Evolutionary conservation across 1,140 invertebrate genomes (phyloP), one percentile per base, ranked within the genome.

Genomic region (Nomia melanderi): DNA sequence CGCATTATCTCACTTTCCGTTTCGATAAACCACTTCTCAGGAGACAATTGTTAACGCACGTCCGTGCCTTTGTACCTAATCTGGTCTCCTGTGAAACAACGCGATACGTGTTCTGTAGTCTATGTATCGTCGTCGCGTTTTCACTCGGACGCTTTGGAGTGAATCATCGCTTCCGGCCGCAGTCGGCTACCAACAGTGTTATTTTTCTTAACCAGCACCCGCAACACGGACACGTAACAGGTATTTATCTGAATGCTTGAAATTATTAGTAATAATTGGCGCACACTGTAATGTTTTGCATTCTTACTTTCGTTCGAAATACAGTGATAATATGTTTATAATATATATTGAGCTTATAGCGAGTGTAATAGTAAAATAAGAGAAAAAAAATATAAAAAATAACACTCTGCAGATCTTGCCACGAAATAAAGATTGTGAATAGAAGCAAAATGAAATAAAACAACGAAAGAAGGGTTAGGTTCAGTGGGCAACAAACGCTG

Each of bases 1-100:
- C 70, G 29, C 29, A n/a, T 82, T 77, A 77, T 67, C 75, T 50
- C 57, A 64, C 74, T 83, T 78, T 83, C 75, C 67, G 59, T 82
- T 82, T 82, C 67, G 27, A 60, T 81, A 78, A 82, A 53, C 64
- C 67, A 50, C 41, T 72, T 73, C 54, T 59, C 81, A 66, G 54
- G 25, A 76, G 53, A 57, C 73, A 69, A 76, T 76, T 66, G 63
- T 33, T 63, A 59, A n/a, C 54, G 60, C 53, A 59, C 27, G 27
- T 47, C 39, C 25, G n/a, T 31, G 31, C 64, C 64, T 69, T 76
- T 76, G 64, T 69, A 17, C 65, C 73, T 76, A 76, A 76, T 76
- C 73, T 39, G 64, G 65, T 31, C 41, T 69, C 12, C 54, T 39
- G 64, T 59, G 73, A 69, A 76, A 76, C 64, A n/a, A 14, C 23